Conservation (phyloP, 2,113 vertebrate genomes). For the Peromyscus leucopus region DNA sequence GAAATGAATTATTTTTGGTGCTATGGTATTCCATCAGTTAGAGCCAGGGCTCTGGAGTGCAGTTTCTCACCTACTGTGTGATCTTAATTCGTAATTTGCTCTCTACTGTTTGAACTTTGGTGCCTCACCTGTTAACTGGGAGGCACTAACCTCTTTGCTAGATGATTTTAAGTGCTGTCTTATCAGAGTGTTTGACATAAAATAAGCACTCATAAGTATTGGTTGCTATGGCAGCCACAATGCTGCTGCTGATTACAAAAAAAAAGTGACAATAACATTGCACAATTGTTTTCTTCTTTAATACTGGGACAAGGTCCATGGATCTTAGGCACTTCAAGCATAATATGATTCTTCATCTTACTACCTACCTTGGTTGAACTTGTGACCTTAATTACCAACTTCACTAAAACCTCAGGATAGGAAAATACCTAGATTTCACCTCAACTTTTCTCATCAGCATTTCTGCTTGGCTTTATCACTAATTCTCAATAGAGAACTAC, state of each 20-base stretch:
- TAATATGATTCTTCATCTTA: background rate
- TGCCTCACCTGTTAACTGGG: background rate
- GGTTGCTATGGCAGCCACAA: background rate
- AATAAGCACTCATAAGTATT: background rate
- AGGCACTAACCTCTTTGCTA: background rate
- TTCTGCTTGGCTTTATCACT: background rate
- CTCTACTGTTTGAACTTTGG: background rate
- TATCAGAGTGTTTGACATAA: background rate
- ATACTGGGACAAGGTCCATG: background rate
- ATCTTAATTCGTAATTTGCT: background rate
- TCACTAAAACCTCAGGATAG: background rate
- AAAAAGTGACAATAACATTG: background rate
- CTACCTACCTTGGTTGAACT: background rate
- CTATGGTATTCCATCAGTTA: too few species aligned
- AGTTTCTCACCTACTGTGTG: background rate
- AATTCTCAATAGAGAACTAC: background rate
- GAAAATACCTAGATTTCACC: background rate
- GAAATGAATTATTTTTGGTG: background rate
- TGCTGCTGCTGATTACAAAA: background rate
- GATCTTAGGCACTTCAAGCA: background rate
- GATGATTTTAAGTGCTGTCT: background rate
- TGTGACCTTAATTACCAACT: background rate
- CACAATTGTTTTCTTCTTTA: background rate
- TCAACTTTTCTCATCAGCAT: background rate
- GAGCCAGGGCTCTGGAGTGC: background rate